Percentiles rank a stretch among this genome's conserved stretches.
Conservation (phyloP, 2,113 vertebrate species). For the Nestor notabilis region DNA sequence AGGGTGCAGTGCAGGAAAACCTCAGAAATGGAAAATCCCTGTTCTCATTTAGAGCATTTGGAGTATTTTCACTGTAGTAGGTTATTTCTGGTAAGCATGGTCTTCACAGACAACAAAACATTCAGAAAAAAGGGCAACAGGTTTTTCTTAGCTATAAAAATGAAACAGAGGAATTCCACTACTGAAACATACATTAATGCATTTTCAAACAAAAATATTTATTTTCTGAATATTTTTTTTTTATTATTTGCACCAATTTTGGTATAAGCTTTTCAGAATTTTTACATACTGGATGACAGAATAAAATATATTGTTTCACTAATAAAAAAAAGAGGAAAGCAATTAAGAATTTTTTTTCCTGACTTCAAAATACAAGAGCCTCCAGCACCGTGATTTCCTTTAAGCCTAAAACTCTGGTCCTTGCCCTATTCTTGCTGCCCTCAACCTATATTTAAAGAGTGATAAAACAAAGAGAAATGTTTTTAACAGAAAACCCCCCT, state of each 20-base stretch:
- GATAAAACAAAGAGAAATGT: not conserved
- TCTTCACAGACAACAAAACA: not conserved
- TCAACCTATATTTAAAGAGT: not conserved
- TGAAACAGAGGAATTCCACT: not conserved
- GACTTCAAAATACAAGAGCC: not conserved
- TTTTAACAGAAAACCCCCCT: not conserved
- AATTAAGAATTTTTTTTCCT: not conserved
- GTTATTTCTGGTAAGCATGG: not conserved
- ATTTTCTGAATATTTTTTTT: not conserved
- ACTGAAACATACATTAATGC: not conserved
- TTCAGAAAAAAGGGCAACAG: not conserved
- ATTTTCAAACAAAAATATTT: not conserved
- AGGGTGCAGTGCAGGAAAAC: rapidly evolving
- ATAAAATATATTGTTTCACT: not conserved
- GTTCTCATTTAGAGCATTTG: not conserved
- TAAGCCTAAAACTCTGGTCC: not conserved
- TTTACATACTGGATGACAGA: not conserved
- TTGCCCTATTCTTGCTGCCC: no score
- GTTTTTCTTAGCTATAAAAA: not conserved
- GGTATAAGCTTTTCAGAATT: not conserved
- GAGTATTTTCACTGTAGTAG: not conserved
- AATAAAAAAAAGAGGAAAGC: not conserved
- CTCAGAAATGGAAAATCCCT: not conserved
- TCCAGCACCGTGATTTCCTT: no score
- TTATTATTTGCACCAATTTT: not conserved